Conservation (phyloP, 2,888 invertebrate genomes). For the Chouioia cunea region DNA sequence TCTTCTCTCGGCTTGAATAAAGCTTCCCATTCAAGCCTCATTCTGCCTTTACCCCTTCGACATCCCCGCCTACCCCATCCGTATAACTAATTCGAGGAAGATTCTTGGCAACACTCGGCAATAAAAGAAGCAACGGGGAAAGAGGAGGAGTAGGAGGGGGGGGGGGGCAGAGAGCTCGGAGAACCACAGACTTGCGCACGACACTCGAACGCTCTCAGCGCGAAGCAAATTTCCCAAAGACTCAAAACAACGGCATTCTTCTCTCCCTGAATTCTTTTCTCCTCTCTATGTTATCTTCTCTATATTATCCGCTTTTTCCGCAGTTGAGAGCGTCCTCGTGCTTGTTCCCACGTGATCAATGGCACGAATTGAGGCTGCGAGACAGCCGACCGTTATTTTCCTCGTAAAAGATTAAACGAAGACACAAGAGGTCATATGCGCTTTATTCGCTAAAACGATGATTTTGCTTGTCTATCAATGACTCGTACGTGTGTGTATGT, state of each 20-base stretch:
- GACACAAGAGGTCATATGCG: slow-evolving; percentile 4
- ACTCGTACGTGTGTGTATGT: too few relatives aligned
- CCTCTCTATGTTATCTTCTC: not conserved
- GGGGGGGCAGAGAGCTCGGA: too few relatives aligned
- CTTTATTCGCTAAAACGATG: too few relatives aligned
- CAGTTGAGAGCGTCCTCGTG: slow-evolving; percentile 15
- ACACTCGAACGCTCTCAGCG: too few relatives aligned
- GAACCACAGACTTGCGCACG: too few relatives aligned
- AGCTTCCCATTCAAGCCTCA: too few relatives aligned
- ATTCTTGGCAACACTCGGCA: not conserved
- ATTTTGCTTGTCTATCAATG: too few relatives aligned
- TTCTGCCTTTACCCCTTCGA: too few relatives aligned
- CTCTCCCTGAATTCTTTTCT: not conserved
- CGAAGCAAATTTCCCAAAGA: not conserved
- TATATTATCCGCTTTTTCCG: slow-evolving; percentile 21
- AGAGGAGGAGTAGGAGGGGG: too few relatives aligned
- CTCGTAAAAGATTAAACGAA: not conserved
- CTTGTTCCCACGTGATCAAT: slow-evolving; percentile 42
- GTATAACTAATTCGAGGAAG: not conserved
- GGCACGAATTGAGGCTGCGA: slow-evolving; percentile 36
- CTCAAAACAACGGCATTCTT: slow-evolving; percentile 4
- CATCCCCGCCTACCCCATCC: too few relatives aligned
- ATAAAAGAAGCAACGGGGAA: too few relatives aligned
- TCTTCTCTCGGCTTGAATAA: too few relatives aligned
- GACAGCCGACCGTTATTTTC: slow-evolving; percentile 35